Percentiles rank a stretch among this genome's conserved stretches.
Conservation (phyloP, 2,113 vertebrate species). For the Cyanoramphus novaezelandiae region DNA sequence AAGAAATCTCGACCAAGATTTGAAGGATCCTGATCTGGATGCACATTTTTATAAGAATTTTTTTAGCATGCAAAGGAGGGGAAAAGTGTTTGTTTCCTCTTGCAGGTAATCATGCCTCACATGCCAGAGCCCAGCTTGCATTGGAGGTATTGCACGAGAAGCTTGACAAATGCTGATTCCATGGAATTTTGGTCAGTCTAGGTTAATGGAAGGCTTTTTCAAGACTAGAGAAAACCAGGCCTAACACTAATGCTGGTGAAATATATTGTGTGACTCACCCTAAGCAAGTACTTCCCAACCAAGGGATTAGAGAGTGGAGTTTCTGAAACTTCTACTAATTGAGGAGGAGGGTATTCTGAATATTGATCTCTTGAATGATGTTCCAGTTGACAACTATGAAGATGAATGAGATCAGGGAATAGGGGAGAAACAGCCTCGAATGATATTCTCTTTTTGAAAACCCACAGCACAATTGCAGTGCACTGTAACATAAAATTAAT, state of each 20-base stretch:
- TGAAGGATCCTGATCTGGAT: not conserved
- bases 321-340: not conserved
- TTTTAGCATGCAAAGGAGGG: not conserved
- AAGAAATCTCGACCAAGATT: not conserved
- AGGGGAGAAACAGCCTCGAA: not conserved
- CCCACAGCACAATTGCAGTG: not conserved
- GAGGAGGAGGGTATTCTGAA: not conserved
- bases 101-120: not conserved
- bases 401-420: not conserved
- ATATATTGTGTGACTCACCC: not conserved
- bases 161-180: not conserved
- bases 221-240: not conserved
- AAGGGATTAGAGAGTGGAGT: not conserved
- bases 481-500: not conserved
- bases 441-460: not conserved
- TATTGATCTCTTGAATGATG: not conserved
- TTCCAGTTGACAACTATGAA: not conserved
- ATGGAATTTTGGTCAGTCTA: not conserved
- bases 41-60: not conserved
- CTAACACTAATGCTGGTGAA: not conserved
- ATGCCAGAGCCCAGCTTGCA: not conserved
- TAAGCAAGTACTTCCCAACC: not conserved
- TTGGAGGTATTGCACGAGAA: not conserved
- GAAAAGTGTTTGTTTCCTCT: not conserved
- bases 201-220: not conserved